Evolutionary conservation across 2,113 vertebrate genomes (phyloP).

Genomic region (Galemys pyrenaicus): DNA sequence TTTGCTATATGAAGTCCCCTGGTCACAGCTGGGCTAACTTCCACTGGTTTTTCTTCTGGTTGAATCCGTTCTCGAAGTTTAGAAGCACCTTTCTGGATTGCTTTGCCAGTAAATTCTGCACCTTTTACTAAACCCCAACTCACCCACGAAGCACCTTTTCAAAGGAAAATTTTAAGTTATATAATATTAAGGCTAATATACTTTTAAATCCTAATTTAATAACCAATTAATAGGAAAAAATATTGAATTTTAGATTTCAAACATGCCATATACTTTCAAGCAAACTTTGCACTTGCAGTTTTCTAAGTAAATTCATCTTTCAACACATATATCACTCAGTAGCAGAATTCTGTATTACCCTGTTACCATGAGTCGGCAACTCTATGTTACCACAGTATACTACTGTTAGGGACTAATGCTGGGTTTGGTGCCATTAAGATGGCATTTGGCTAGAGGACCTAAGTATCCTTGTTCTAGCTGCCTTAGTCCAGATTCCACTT

Average conservation of each 20-base stretch:
- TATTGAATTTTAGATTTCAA: background rate
- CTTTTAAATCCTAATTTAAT: background rate
- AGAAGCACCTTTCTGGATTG: conserved; percentile 96
- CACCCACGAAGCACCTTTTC: conserved; percentile 96
- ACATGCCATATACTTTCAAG: background rate
- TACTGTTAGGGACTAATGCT: background rate
- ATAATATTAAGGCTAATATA: background rate
- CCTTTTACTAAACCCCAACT: conserved; percentile 98
- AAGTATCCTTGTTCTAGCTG: background rate
- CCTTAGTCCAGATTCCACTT: background rate
- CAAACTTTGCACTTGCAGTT: background rate
- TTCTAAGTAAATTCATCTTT: background rate
- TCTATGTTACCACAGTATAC: background rate
- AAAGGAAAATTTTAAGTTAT: conserved; percentile 37
- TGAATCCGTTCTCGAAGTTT: conserved; percentile 96
- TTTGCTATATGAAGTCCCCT: conserved; percentile 95
- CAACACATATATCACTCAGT: background rate
- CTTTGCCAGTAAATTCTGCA: conserved; percentile 96
- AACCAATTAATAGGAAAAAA: background rate
- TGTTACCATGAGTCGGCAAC: background rate
- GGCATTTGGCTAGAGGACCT: background rate
- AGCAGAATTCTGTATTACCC: background rate
- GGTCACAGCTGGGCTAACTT: conserved; percentile 93
- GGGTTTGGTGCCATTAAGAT: background rate
- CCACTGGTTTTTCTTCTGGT: conserved; percentile 94